phyloP scores from a whole-genome alignment of 2,888 invertebrate genomes.

The Celastrina argiolus region DNA sequence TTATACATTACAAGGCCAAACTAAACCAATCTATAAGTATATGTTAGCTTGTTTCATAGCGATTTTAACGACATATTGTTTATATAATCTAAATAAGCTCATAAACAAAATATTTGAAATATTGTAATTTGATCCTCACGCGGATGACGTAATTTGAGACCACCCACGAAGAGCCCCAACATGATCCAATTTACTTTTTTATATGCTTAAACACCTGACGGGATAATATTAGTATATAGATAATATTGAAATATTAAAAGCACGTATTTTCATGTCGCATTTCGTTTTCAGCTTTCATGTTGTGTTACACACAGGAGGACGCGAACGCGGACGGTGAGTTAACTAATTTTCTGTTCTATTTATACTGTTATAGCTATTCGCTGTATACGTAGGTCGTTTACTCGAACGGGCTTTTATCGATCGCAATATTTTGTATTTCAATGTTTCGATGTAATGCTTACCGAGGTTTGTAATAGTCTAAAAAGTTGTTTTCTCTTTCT shows the following conservation, averaged over 20 bases:
- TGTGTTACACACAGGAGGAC: slow-evolving; percentile 96
- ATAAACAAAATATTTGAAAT: too few species aligned
- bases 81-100: too few species aligned
- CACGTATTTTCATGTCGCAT: neutral
- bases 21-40: too few species aligned
- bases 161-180: too few species aligned
- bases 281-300: slow-evolving; percentile 93
- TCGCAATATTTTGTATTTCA: neutral
- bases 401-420: slow-evolving; percentile 36
- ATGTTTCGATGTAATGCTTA: neutral
- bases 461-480: neutral
- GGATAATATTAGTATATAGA: neutral
- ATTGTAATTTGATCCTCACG: too few species aligned
- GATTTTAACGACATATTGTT: too few species aligned
- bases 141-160: too few species aligned
- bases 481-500: too few species aligned
- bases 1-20: too few species aligned
- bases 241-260: neutral
- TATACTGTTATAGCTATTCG: slow-evolving; percentile 56
- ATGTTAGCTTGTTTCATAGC: too few species aligned
- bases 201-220: too few species aligned
- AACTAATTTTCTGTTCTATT: slow-evolving; percentile 32
- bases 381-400: slow-evolving; percentile 56
- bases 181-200: too few species aligned
- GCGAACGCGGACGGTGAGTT: slow-evolving; percentile 92